These are phyloP conservation scores for Machimus atricapillus DNA, from an alignment of 2,888 invertebrate genomes.

Conservation along the genomic window DNA sequence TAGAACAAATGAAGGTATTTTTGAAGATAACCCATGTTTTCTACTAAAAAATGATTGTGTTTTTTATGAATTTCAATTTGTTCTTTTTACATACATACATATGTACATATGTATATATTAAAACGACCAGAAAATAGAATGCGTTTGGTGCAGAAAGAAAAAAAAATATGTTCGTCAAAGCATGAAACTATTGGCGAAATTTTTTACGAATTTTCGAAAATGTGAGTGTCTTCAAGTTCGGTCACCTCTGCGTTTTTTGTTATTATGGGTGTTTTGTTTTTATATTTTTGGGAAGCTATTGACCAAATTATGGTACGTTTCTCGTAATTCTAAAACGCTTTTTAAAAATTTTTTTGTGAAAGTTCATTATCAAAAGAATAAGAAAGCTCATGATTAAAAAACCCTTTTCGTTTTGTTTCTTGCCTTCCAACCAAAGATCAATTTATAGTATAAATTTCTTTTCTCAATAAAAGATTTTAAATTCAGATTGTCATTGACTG, in stretches of 20 bases:
- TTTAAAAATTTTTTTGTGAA: no score
- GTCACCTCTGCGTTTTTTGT: background rate
- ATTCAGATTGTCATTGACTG: background rate
- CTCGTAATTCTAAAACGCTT: background rate
- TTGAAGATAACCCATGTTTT: background rate
- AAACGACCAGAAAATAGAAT: background rate
- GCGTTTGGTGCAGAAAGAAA: background rate
- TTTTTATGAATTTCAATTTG: background rate
- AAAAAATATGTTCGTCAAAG: background rate
- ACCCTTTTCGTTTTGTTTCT: no score
- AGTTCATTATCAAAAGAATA: no score
- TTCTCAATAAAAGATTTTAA: no score
- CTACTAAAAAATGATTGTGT: background rate
- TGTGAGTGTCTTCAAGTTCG: background rate
- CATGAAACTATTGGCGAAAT: background rate
- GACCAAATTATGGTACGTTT: background rate
- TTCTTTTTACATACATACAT: background rate
- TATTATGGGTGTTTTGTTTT: background rate
- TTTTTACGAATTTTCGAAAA: background rate
- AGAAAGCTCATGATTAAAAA: no score
- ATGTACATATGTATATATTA: background rate
- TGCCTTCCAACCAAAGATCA: no score
- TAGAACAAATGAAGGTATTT: background rate
- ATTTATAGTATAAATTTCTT: no score
- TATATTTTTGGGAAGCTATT: background rate